Evolutionary conservation across 2,113 vertebrate genomes (phyloP).

Genomic region (Dicentrarchus labrax): DNA sequence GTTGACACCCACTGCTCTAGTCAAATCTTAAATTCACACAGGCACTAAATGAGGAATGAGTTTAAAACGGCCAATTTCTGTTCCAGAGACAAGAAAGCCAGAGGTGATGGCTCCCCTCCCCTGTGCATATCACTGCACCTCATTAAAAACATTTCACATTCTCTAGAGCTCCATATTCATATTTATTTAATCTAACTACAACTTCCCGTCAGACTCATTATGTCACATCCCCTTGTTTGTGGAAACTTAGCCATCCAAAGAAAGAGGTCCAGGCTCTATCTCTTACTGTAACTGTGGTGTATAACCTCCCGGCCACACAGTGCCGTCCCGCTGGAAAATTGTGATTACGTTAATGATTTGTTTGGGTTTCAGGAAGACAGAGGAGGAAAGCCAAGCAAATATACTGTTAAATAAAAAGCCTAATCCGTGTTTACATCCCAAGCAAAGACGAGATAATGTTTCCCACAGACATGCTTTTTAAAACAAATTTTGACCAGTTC

Average conservation of each 20-base stretch:
- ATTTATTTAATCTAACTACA: background rate
- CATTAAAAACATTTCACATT: background rate
- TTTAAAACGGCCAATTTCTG: background rate
- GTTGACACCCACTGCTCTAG: too few species aligned
- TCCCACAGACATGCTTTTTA: constrained; percentile 48
- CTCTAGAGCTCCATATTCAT: background rate
- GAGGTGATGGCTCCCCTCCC: background rate
- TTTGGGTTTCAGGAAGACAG: constrained; percentile 65
- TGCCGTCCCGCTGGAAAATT: constrained; percentile 24
- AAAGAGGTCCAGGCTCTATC: background rate
- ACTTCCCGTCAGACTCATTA: background rate
- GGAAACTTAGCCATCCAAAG: constrained; percentile 30
- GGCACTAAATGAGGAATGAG: background rate
- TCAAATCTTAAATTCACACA: background rate
- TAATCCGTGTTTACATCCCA: constrained; percentile 67
- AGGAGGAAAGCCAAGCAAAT: constrained; percentile 16
- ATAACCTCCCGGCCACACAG: constrained; percentile 45
- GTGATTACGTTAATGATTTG: constrained; percentile 78
- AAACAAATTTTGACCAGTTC: constrained; percentile 29
- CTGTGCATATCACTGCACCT: background rate
- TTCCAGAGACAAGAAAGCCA: background rate
- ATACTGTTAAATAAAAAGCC: constrained; percentile 33
- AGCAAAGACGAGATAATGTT: constrained; percentile 53
- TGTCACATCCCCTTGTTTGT: constrained; percentile 35
- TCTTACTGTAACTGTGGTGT: constrained; percentile 24